phyloP scores from a whole-genome alignment of 2,888 invertebrate species.

The Biston betularia region DNA sequence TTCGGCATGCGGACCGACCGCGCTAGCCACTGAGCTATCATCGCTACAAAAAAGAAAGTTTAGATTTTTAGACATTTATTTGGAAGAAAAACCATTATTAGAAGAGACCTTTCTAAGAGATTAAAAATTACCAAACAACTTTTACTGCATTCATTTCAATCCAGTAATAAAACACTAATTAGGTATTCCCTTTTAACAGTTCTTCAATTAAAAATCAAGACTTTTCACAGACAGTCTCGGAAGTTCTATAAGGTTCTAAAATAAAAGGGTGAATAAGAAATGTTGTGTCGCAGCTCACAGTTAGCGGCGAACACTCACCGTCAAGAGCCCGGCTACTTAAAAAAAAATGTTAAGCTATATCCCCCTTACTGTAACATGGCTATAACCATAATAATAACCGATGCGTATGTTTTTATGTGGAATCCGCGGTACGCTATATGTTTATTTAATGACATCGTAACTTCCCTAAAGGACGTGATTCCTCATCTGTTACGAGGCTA shows the following conservation, averaged over 20 bases:
- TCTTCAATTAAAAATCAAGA: slow-evolving; percentile 50
- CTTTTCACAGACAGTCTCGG: slow-evolving; percentile 53
- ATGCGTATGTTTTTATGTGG: slow-evolving; percentile 77
- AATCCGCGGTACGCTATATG: slow-evolving; percentile 72
- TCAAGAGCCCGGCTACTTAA: not conserved
- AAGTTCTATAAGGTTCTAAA: too few species aligned
- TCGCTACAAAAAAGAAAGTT: too few species aligned
- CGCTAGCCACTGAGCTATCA: too few species aligned
- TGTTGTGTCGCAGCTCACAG: too few species aligned
- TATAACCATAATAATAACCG: slow-evolving; percentile 59
- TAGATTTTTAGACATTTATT: too few species aligned
- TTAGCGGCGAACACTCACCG: too few species aligned
- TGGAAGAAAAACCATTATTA: too few species aligned
- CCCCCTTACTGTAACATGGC: slow-evolving; percentile 45
- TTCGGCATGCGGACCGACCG: too few species aligned
- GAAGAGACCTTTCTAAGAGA: too few species aligned
- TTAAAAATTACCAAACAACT: too few species aligned
- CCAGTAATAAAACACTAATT: slow-evolving; percentile 4
- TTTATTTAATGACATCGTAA: slow-evolving; percentile 72
- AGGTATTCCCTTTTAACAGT: slow-evolving; percentile 27
- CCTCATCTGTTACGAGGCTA: slow-evolving; percentile 39
- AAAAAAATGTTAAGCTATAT: slow-evolving; percentile 12
- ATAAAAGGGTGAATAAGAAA: too few species aligned
- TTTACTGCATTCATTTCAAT: too few species aligned
- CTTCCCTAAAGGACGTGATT: slow-evolving; percentile 57